Evolutionary conservation across 2,113 vertebrate genomes (phyloP).

Genomic region (Poecile atricapillus): DNA sequence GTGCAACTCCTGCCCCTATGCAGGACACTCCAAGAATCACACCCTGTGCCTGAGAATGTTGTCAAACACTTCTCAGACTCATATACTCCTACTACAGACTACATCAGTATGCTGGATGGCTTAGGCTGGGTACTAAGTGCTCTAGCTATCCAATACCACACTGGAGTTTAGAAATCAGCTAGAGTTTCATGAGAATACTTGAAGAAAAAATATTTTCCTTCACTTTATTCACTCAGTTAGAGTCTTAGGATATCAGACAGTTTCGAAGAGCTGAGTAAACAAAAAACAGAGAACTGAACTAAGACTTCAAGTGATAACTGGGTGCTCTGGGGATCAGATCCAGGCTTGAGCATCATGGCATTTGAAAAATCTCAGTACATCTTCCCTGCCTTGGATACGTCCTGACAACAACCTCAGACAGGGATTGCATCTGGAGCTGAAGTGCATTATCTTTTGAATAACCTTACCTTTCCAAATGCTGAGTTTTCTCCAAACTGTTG

Average conservation of each 20-base stretch:
- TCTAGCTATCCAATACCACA: neutral
- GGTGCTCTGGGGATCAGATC: neutral
- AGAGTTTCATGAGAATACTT: neutral
- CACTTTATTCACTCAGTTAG: neutral
- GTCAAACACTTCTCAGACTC: accelerated
- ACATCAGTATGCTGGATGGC: neutral
- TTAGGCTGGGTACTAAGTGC: neutral
- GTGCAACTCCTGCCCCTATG: no score
- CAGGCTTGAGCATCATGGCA: neutral
- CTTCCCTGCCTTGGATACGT: neutral
- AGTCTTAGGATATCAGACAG: neutral
- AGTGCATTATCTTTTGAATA: neutral
- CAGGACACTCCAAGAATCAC: neutral
- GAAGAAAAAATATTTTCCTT: neutral
- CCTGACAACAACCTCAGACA: neutral
- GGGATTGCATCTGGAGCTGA: neutral
- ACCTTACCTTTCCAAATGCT: neutral
- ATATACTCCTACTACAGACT: neutral
- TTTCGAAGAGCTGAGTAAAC: neutral
- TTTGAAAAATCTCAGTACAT: neutral
- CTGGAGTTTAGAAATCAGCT: neutral
- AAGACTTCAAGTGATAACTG: neutral
- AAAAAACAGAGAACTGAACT: neutral
- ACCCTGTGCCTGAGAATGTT: neutral
- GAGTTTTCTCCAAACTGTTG: neutral